phyloP scores from a whole-genome alignment of 2,888 invertebrate species.

The Andrena marginata region DNA sequence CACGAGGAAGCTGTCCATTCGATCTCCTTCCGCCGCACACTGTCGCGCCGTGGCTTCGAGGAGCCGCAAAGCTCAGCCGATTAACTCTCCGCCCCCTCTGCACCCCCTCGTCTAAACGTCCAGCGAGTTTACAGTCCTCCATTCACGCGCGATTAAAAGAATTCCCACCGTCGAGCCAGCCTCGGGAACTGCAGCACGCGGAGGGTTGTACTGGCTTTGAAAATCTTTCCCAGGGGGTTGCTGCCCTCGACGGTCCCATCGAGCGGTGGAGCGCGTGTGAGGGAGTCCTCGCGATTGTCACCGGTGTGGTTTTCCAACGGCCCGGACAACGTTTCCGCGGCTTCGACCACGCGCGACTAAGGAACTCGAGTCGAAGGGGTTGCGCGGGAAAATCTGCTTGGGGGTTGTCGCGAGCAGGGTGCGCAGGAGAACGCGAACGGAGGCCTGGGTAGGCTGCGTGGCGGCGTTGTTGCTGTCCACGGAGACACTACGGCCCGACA shows the following conservation, averaged over 20 bases:
- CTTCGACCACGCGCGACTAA: conserved; percentile 18
- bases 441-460: conserved; percentile 49
- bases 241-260: background rate
- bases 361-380: conserved; percentile 13
- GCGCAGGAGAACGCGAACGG: conserved; percentile 23
- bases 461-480: conserved; percentile 78
- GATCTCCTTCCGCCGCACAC: conserved; percentile 2
- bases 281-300: background rate
- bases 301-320: background rate
- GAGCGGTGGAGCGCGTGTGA: background rate
- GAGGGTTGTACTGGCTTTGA: background rate
- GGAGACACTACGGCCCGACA: conserved; percentile 79
- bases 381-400: conserved; percentile 46
- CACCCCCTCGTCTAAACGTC: background rate
- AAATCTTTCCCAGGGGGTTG: background rate
- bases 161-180: background rate
- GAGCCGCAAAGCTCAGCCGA: background rate
- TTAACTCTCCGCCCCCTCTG: conserved; percentile 6
- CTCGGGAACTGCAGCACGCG: too few species aligned
- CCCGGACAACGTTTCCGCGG: background rate
- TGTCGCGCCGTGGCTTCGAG: conserved; percentile 1
- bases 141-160: background rate
- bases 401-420: conserved; percentile 30
- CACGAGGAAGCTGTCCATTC: conserved; percentile 1
- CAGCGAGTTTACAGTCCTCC: background rate